Conservation (phyloP, 2,113 vertebrate genomes). For the Amia ocellicauda region DNA sequence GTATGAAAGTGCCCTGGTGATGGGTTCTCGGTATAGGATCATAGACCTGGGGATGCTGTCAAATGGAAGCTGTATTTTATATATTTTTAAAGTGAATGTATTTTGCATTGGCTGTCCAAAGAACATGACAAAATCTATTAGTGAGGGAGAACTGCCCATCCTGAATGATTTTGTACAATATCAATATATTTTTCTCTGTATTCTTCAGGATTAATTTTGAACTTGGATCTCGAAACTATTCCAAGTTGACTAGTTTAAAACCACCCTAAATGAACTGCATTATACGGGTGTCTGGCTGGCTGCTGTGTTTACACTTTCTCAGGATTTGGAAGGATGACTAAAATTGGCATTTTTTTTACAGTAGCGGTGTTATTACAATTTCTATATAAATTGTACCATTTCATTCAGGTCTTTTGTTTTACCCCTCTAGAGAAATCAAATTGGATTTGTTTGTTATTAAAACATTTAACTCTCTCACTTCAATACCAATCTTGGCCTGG, state of each 20-base stretch:
- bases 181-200: slow-evolving; percentile 15
- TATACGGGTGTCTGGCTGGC: no score
- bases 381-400: background rate
- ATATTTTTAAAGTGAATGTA: slow-evolving; percentile 1
- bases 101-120: background rate
- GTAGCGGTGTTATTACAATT: background rate
- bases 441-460: background rate
- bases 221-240: no score
- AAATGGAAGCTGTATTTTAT: background rate
- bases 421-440: slow-evolving; percentile 7
- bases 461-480: slow-evolving; percentile 10
- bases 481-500: slow-evolving; percentile 44
- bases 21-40: background rate
- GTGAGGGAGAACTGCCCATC: background rate
- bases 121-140: no score
- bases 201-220: no score
- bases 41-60: background rate
- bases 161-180: background rate
- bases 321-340: slow-evolving; percentile 11
- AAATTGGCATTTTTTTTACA: slow-evolving; percentile 5
- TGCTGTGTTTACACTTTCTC: slow-evolving; percentile 3
- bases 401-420: background rate
- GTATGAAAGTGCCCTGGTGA: slow-evolving; percentile 18
- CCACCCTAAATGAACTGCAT: no score
- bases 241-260: no score